phyloP scores from a whole-genome alignment of 2,113 vertebrate species.

The Ploceus nigricollis region DNA sequence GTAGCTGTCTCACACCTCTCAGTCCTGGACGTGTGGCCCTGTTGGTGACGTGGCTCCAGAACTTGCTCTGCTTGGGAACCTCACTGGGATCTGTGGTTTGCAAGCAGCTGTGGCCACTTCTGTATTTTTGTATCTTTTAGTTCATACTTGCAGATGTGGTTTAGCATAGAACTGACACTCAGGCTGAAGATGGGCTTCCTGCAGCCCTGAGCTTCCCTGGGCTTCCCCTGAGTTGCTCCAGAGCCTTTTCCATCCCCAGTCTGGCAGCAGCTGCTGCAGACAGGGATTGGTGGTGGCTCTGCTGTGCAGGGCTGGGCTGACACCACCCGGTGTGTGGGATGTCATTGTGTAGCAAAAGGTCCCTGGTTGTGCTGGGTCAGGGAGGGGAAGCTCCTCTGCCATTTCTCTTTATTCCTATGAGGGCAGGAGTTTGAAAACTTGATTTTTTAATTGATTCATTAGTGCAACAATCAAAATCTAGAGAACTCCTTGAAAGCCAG shows the following conservation, averaged over 20 bases:
- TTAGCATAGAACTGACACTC: not conserved
- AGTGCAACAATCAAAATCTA: not conserved
- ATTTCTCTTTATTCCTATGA: not conserved
- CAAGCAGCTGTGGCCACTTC: not conserved
- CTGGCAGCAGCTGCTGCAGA: not conserved
- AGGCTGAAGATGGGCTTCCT: not conserved
- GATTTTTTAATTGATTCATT: not conserved
- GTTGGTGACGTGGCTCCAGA: not conserved
- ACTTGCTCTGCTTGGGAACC: not conserved
- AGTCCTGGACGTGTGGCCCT: not conserved
- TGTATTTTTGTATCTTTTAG: not conserved
- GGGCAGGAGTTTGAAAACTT: not conserved
- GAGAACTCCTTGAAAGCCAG: not conserved
- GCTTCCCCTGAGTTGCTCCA: not conserved
- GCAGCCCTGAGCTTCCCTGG: not conserved
- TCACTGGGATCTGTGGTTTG: not conserved
- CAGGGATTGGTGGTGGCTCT: not conserved
- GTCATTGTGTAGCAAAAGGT: fast-evolving
- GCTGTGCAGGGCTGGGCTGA: not conserved
- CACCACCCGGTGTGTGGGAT: fast-evolving
- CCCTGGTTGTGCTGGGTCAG: not conserved
- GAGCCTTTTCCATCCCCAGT: not conserved
- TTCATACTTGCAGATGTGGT: not conserved
- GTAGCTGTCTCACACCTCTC: not conserved
- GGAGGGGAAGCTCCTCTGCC: not conserved